phyloP scores from a whole-genome alignment of 1,140 invertebrate genomes.

The Potamilus streckersoni region DNA sequence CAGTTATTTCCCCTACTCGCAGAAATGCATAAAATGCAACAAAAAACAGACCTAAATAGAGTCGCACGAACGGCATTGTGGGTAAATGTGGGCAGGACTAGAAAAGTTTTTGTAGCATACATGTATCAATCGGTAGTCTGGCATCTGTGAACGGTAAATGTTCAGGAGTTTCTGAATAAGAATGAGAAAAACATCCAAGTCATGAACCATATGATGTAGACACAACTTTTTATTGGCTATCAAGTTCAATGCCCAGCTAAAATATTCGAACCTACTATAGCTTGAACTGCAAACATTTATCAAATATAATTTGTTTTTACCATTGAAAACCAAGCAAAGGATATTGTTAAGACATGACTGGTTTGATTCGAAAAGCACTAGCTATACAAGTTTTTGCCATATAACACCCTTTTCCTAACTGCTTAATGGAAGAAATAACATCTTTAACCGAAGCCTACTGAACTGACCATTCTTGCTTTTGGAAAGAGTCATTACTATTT shows the following conservation, averaged over 20 bases:
- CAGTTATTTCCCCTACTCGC: no score
- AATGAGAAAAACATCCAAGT: slow-evolving; percentile 32
- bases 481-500: no score
- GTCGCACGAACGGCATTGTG: no score
- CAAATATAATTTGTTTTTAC: slow-evolving; percentile 15
- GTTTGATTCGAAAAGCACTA: slow-evolving; percentile 25
- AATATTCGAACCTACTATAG: slow-evolving; percentile 21
- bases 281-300: slow-evolving; percentile 7
- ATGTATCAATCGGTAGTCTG: no score
- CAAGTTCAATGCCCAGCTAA: slow-evolving; percentile 29
- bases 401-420: slow-evolving; percentile 5
- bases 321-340: slow-evolving; percentile 32
- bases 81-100: no score
- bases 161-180: no score
- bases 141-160: no score
- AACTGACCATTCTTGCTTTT: no score
- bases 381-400: slow-evolving; percentile 33
- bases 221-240: neutral
- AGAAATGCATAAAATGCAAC: no score
- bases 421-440: slow-evolving; percentile 9
- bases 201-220: slow-evolving; percentile 5
- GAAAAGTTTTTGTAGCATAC: no score
- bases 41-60: no score
- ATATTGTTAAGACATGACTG: slow-evolving; percentile 20
- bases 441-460: slow-evolving; percentile 23